These are phyloP conservation scores for Conistra vaccinii DNA, from an alignment of 2,888 invertebrate genomes.

Conservation along the genomic window DNA sequence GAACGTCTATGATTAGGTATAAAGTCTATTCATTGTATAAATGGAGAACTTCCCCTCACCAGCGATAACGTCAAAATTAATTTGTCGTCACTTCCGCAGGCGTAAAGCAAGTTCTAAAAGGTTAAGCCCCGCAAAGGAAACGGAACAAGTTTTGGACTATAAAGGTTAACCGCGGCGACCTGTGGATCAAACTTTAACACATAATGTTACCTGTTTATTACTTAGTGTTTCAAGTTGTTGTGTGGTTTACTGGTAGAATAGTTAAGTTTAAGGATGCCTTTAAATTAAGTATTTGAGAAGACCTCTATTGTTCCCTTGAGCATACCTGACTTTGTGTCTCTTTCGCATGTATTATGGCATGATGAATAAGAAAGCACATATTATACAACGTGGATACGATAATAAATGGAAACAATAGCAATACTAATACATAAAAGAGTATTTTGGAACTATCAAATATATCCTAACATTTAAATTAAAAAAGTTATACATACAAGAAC, in stretches of 20 bases:
- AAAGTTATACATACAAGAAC: too few relatives aligned
- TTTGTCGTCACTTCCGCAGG: slow-evolving; percentile 40
- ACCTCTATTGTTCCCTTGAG: not conserved
- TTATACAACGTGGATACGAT: too few relatives aligned
- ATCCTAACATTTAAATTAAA: too few relatives aligned
- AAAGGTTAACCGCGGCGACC: slow-evolving; percentile 55
- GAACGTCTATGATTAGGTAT: not conserved
- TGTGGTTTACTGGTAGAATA: slow-evolving; percentile 29
- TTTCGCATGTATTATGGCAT: too few relatives aligned
- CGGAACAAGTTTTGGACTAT: slow-evolving; percentile 50
- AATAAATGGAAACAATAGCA: too few relatives aligned
- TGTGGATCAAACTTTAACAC: slow-evolving; percentile 54
- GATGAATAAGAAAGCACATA: too few relatives aligned
- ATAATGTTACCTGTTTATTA: slow-evolving; percentile 49
- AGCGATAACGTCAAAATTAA: slow-evolving; percentile 52
- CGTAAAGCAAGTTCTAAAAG: slow-evolving; percentile 45
- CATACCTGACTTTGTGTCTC: not conserved
- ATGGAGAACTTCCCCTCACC: slow-evolving; percentile 17
- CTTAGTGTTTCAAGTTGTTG: slow-evolving; percentile 15
- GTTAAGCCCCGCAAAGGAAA: slow-evolving; percentile 51
- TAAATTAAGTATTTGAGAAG: slow-evolving; percentile 16
- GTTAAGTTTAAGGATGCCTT: slow-evolving; percentile 28
- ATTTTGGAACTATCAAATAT: too few relatives aligned
- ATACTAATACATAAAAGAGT: too few relatives aligned
- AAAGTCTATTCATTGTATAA: slow-evolving; percentile 26